Base-by-base conservation (phyloP, 2,888 invertebrate species). In the Micoletzkya japonica region DNA sequence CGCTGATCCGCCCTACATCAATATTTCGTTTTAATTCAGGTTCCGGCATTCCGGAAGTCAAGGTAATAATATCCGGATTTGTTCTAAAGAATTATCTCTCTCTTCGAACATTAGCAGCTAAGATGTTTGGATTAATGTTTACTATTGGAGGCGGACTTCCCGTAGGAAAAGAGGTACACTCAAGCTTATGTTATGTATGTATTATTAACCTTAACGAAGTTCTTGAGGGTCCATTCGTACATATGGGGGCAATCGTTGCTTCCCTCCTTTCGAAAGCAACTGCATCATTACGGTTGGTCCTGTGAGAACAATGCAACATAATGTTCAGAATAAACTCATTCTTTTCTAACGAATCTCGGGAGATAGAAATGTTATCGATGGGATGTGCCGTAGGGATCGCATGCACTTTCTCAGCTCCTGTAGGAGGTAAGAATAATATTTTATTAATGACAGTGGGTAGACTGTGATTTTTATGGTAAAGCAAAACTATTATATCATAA, bases 31-130 rank as follows among this genome's bases (percentile, higher is more conserved):
- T 57, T 3, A 61, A 1, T 74, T 56, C 26, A 79, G 95, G 96
- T 79, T 96, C 96, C 67, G 96, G 96, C 73, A 96, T 97, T 84
- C 97, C 96, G 58, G 97, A 97, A 88, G 96, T 97, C 94, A 97
- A 97, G 89, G 96, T 96, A 2, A 95, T 96, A 76, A 83, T 88
- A 52, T 90, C 96, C 78, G 97, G 97, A 54, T 96, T 97, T 4
- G 93, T 94, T 56, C 88, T 97, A 71, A 96, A 97, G 88, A 96
- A 97, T 87, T 97, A 95, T 88, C 89, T 97, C 73, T 95, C 95
- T 60, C 93, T 93, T 86, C 90, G 93, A 79, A 96, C 96, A 1
- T 89, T 97, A 73, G 90, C 96, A 70, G 93, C 96, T 68, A 97
- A 97, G 89, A 66, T 66, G 36, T 30, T 66, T n/a, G 64, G 95